A percentile compares a stretch with the other conserved stretches of the same genome.
Conservation (phyloP, 1,140 invertebrate genomes). For the Leguminivora glycinivorella region DNA sequence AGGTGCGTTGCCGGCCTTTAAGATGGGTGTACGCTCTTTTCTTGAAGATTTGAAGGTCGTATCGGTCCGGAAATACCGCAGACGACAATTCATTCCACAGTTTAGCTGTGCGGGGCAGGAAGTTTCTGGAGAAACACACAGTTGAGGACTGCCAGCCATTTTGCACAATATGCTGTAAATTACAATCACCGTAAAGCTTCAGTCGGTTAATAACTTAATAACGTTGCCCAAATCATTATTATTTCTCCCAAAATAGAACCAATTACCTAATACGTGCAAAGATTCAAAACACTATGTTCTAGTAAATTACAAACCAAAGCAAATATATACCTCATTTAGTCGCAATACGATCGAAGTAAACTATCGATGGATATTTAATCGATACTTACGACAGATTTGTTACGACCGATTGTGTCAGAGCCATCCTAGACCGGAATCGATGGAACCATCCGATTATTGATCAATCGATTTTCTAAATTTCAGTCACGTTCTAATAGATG, state of each 20-base stretch:
- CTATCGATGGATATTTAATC: slow-evolving; percentile 3
- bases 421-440: slow-evolving; percentile 10
- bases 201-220: too few species aligned
- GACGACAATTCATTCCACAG: too few species aligned
- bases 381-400: slow-evolving; percentile 2
- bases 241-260: not conserved
- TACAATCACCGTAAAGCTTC: not conserved
- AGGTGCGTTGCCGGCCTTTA: too few species aligned
- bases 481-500: not conserved
- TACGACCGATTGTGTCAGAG: slow-evolving; percentile 17
- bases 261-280: not conserved
- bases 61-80: too few species aligned
- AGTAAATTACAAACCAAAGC: not conserved
- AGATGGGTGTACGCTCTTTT: too few species aligned
- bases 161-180: not conserved
- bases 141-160: too few species aligned
- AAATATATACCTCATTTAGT: too few species aligned
- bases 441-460: slow-evolving; percentile 3
- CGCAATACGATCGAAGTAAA: too few species aligned
- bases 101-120: too few species aligned
- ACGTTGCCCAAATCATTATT: not conserved
- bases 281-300: not conserved
- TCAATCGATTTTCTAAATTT: not conserved
- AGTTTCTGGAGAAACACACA: too few species aligned
- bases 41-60: too few species aligned